These are phyloP conservation scores for Pitta sordida DNA, from an alignment of 2,113 vertebrate species.

Conservation along the genomic window DNA sequence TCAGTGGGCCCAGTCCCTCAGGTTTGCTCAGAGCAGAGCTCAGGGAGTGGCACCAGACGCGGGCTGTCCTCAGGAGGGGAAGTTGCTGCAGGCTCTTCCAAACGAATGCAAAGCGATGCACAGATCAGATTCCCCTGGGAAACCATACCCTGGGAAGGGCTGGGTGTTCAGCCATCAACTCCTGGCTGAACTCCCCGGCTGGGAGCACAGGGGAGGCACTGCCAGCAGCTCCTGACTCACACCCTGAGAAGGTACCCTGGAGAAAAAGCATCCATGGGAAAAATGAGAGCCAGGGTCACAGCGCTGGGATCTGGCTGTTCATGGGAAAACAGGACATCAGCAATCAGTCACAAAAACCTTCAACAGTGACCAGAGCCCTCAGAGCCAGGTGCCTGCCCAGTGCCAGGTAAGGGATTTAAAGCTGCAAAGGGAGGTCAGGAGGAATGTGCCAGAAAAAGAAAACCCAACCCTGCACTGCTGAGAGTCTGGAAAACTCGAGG, in stretches of 20 bases:
- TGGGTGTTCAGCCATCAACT: slow-evolving; percentile 27
- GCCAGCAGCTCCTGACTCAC: slow-evolving; percentile 58
- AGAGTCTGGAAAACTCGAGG: neutral
- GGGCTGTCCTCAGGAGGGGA: neutral
- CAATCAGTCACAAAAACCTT: neutral
- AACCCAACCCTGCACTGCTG: neutral
- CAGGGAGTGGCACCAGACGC: neutral
- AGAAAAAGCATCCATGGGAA: slow-evolving; percentile 28
- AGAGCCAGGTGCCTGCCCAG: rapidly evolving
- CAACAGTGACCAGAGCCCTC: rapidly evolving
- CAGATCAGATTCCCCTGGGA: neutral
- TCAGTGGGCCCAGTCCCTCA: neutral
- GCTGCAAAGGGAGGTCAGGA: neutral
- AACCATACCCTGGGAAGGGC: neutral
- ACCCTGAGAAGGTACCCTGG: neutral
- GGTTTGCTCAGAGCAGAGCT: neutral
- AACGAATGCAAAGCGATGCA: neutral
- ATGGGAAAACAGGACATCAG: rapidly evolving
- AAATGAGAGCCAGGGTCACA: neutral
- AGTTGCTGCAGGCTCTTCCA: neutral
- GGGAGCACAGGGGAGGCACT: slow-evolving; percentile 5
- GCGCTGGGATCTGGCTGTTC: rapidly evolving
- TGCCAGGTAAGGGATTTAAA: neutral
- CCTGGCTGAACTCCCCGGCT: slow-evolving; percentile 56
- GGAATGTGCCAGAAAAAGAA: neutral